phyloP scores from a whole-genome alignment of 2,797 vertebrate genomes.

The Sciurus vulgaris region DNA sequence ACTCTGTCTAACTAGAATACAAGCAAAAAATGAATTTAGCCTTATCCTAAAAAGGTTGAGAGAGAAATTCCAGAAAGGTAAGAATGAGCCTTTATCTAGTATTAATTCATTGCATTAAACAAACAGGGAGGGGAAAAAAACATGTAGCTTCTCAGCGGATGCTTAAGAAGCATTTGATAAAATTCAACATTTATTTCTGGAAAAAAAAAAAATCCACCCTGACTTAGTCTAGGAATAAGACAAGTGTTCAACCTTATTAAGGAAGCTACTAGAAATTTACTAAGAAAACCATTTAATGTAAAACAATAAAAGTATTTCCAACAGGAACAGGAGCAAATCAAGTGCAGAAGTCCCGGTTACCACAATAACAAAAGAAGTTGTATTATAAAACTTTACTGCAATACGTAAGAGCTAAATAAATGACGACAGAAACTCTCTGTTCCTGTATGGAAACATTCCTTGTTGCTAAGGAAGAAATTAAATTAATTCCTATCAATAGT shows the following conservation, averaged over 20 bases:
- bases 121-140: not conserved
- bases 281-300: constrained; percentile 40
- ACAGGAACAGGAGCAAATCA: constrained; percentile 7
- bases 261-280: not conserved
- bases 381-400: constrained; percentile 17
- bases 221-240: constrained; percentile 33
- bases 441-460: not conserved
- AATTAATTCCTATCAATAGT: constrained; percentile 44
- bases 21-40: constrained; percentile 9
- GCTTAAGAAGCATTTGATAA: constrained; percentile 37
- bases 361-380: not conserved
- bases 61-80: constrained; percentile 53
- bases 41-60: not conserved
- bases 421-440: not conserved
- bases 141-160: not conserved
- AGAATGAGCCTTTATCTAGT: not conserved
- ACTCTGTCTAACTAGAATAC: not conserved
- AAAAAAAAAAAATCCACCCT: constrained; percentile 24
- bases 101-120: constrained; percentile 24
- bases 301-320: constrained; percentile 46
- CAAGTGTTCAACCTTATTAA: constrained; percentile 14
- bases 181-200: constrained; percentile 60
- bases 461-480: constrained; percentile 46
- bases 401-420: constrained; percentile 23
- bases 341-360: not conserved